phyloP scores from a whole-genome alignment of 2,888 invertebrate species.

The Coleophora deauratella region DNA sequence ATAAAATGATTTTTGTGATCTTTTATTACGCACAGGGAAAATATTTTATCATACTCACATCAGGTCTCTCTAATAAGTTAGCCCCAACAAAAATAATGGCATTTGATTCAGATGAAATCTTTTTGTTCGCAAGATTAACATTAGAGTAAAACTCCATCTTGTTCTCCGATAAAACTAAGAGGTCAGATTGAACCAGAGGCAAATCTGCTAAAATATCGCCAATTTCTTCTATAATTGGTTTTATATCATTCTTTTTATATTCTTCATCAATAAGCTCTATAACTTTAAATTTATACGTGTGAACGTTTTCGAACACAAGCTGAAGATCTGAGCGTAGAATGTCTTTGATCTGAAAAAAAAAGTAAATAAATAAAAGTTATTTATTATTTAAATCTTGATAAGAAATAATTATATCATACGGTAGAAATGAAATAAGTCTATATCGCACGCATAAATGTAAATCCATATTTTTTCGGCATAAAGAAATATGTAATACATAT shows the following conservation, averaged over 20 bases:
- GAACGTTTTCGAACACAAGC: slow-evolving; percentile 81
- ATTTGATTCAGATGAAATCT: slow-evolving; percentile 66
- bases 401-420: no score
- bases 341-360: slow-evolving; percentile 45
- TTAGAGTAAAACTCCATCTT: slow-evolving; percentile 57
- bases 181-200: slow-evolving; percentile 80
- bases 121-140: slow-evolving; percentile 76
- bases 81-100: slow-evolving; percentile 67
- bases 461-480: no score
- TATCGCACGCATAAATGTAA: no score
- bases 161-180: slow-evolving; percentile 71
- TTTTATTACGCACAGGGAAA: no score
- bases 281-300: slow-evolving; percentile 74
- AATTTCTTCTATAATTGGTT: slow-evolving; percentile 71
- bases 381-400: neutral
- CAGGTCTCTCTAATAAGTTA: slow-evolving; percentile 59
- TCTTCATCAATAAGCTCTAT: slow-evolving; percentile 70
- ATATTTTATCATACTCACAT: slow-evolving; percentile 51
- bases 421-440: no score
- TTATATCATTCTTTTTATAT: slow-evolving; percentile 57
- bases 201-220: slow-evolving; percentile 77
- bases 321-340: slow-evolving; percentile 78
- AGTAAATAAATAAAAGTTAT: neutral
- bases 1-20: no score
- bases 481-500: no score